Base-by-base conservation (phyloP, 2,888 invertebrate genomes). In the Oscheius sp. region DNA sequence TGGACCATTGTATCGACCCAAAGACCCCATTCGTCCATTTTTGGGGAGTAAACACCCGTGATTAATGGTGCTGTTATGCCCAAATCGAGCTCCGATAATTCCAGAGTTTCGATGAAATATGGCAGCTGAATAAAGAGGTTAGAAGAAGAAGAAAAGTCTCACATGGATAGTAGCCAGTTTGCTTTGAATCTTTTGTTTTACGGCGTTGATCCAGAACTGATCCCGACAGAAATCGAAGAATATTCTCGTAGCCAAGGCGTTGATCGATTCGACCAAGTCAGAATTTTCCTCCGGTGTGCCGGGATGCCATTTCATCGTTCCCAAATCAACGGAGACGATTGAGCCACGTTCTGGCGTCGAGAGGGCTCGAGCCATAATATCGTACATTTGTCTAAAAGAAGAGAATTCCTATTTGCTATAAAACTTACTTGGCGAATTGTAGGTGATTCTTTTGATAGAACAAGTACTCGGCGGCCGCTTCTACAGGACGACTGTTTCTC, bases 111-210 rank as follows among this genome's bases (percentile, higher is more conserved):
- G 89, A 95, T 93, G 88, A 95, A 94, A 82, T 92, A 92, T 0
- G 95, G 95, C 74, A 93, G 88, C 90, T 91, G 87, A 0, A 82
- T 46, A 42, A 27, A 10, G 1, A 3, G 1, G n/a, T 33, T 48
- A 61, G n/a, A 25, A 45, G 34, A 33, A 42, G 25, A 12, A 6
- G 0, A 1, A 29, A n/a, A 34, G 45, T 53, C 87, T 85, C 84
- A 92, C 91, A 89, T 92, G 93, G 78, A 95, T 92, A 70, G 93
- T 92, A 70, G 91, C 91, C 1, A 95, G 89, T 89, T 95, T 95
- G 84, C 92, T 91, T 88, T 95, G 93, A 86, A 95, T 92, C 86
- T 92, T 91, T 63, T 91, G 91, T 86, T 92, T 91, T 39, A 95
- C 90, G 72, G 91, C 89, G 68, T 89, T 89, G 39, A 91, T 91